Percentiles rank a stretch among this genome's conserved stretches.
Conservation (phyloP, 2,888 invertebrate genomes). For the Elegia similella region DNA sequence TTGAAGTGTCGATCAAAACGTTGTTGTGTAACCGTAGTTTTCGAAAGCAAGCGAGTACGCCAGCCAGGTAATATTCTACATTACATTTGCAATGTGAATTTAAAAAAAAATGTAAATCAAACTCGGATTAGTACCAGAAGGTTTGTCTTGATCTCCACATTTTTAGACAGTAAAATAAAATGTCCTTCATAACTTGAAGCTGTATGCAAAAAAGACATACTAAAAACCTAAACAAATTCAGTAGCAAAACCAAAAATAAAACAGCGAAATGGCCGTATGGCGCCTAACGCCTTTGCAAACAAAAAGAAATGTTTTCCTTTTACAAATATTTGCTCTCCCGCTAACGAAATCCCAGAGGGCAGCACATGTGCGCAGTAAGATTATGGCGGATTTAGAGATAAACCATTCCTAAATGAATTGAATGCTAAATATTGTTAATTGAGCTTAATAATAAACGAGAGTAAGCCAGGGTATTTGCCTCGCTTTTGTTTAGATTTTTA, state of each 20-base stretch:
- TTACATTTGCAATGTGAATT: too few species aligned
- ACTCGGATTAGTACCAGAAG: too few species aligned
- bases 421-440: neutral
- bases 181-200: neutral
- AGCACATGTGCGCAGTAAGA: slow-evolving; percentile 14
- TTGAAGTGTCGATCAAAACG: too few species aligned
- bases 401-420: slow-evolving; percentile 8
- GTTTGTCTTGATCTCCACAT: too few species aligned
- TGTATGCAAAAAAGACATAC: neutral
- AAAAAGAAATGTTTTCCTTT: slow-evolving; percentile 13
- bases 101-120: too few species aligned
- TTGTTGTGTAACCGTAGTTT: too few species aligned
- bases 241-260: neutral
- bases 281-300: slow-evolving; percentile 8
- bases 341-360: slow-evolving; percentile 29
- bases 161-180: too few species aligned
- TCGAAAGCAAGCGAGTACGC: too few species aligned
- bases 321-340: slow-evolving; percentile 37
- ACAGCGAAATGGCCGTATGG: slow-evolving; percentile 7
- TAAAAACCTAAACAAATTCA: slow-evolving; percentile 3
- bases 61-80: too few species aligned
- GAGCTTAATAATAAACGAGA: neutral
- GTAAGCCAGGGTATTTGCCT: neutral
- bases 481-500: neutral
- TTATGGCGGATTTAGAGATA: slow-evolving; percentile 13